phyloP scores from a whole-genome alignment of 2,888 invertebrate species.

The Parthenolecanium corni region DNA sequence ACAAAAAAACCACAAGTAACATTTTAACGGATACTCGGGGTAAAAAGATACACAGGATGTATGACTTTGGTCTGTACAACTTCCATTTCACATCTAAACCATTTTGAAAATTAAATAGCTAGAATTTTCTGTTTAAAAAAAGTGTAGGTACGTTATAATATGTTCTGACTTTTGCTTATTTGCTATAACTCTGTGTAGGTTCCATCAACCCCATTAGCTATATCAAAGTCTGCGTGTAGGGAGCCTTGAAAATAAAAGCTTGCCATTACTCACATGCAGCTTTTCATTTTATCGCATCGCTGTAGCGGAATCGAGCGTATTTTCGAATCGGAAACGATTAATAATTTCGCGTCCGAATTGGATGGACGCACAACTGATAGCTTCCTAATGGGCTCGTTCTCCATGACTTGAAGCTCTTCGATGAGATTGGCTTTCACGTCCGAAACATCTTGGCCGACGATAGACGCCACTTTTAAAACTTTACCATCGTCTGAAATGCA shows the following conservation, averaged over 20 bases:
- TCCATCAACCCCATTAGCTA: too few species aligned
- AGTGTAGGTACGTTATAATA: too few species aligned
- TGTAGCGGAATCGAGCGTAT: slow-evolving; percentile 75
- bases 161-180: too few species aligned
- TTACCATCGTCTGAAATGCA: slow-evolving; percentile 70
- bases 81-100: too few species aligned
- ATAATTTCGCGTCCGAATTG: slow-evolving; percentile 12
- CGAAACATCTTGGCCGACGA: slow-evolving; percentile 46
- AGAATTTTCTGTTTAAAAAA: too few species aligned
- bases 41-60: too few species aligned
- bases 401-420: slow-evolving; percentile 69
- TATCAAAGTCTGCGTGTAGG: too few species aligned
- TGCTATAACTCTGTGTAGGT: too few species aligned
- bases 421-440: slow-evolving; percentile 52
- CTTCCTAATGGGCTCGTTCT: slow-evolving; percentile 59
- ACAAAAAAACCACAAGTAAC: neutral
- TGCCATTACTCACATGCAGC: slow-evolving; percentile 35
- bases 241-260: too few species aligned
- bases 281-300: slow-evolving; percentile 50
- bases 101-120: too few species aligned
- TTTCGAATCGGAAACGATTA: slow-evolving; percentile 56
- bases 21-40: too few species aligned
- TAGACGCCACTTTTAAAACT: slow-evolving; percentile 60
- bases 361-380: slow-evolving; percentile 49
- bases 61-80: too few species aligned